Conservation (phyloP, 2,113 vertebrate genomes). For the Physeter macrocephalus region DNA sequence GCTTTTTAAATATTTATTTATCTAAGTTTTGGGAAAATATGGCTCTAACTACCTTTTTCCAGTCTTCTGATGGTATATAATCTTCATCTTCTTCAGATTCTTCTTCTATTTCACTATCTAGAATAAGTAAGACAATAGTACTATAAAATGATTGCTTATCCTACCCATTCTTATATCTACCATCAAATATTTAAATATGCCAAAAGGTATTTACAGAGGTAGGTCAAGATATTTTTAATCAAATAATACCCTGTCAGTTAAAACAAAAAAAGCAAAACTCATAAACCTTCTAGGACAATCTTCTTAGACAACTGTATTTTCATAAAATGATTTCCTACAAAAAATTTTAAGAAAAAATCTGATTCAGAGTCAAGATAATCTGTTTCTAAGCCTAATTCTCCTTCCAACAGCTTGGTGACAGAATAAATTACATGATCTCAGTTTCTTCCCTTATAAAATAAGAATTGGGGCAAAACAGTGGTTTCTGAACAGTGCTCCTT, state of each 20-base stretch:
- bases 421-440: background rate
- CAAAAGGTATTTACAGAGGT: background rate
- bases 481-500: background rate
- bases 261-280: background rate
- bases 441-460: background rate
- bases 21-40: constrained; percentile 37
- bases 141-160: constrained; percentile 12
- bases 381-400: background rate
- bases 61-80: constrained; percentile 98
- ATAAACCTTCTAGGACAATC: background rate
- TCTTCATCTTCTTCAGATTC: constrained; percentile 99
- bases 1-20: background rate
- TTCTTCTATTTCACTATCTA: constrained; percentile 93
- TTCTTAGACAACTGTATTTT: background rate
- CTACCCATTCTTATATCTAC: background rate
- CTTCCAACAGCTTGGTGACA: background rate
- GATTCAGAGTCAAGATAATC: background rate
- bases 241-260: background rate
- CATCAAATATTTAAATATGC: background rate
- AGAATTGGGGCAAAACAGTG: background rate
- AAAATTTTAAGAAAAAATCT: background rate
- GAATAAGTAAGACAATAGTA: constrained; percentile 51
- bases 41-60: constrained; percentile 92
- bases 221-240: background rate
- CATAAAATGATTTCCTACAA: background rate